Base-by-base conservation (phyloP, 1,140 invertebrate genomes). In the Chironomus striatipennis region DNA sequence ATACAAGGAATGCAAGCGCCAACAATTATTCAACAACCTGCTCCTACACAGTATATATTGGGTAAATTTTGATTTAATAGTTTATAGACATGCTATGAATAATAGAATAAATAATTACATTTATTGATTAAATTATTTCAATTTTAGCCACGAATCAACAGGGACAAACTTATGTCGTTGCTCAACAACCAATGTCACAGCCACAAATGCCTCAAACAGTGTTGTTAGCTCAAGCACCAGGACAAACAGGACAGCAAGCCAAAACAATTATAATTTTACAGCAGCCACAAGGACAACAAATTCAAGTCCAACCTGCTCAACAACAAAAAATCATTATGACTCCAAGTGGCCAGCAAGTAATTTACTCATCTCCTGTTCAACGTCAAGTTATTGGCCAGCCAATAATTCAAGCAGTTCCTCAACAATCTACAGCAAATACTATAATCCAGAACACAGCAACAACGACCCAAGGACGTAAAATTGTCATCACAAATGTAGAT, bases 241-340 rank as follows among this genome's bases (percentile, higher is more conserved):
- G 88, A 73, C 87, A 89, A 74, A 87, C 89, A 77, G 86, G 86
- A 0, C 85, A 87, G 0, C 85, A 85, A 12, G 84, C 88, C 0
- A 91, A 91, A 77, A 91, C 90, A 0, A 90, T 91, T 20, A 91
- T 91, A 47, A 90, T 91, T 73, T 78, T 91, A 15, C 90, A 91
- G 77, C 89, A 88, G 34, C 88, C 89, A 76, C 79, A 83, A 0
- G 72, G 83, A 18, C 74, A 81, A 0, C 80, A 80, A 57, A 77
- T 24, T 34, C 77, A 8, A 75, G 73, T 47, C 67, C 78, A 21
- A 75, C 79, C 88, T 2, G 86, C 86, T 0, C 88, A 89, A 76
- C 88, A 88, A 0, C 88, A 89, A 76, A 88, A 88, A 77, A 86
- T 89, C 9, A 85, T 89, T 21, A 87, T 89, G 7, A 85, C 85